Evolutionary conservation across 2,113 vertebrate genomes (phyloP), one percentile per base, ranked within the genome.

Genomic region (Synodontis membranacea): DNA sequence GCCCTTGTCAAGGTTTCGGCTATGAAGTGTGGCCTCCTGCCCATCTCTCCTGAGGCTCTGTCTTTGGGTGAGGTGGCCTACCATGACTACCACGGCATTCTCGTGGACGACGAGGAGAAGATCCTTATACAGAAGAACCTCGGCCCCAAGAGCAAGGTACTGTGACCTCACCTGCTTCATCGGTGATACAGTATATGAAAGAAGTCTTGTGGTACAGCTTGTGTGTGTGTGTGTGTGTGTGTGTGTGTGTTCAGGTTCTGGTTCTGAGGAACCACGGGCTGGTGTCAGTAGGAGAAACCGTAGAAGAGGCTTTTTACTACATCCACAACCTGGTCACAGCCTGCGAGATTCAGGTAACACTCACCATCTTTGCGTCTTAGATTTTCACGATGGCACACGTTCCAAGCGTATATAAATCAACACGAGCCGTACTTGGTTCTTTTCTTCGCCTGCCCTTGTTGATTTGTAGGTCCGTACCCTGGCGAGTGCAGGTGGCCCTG

Each of bases 271-370:
- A 99, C 84, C 98, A 99, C 3, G 98, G 98, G 50, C 93, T 99
- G 28, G 96, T 99, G 54, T 94, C 97, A 0, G 94, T 98, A 14
- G 98, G 98, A 14, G 97, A 97, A 93, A 99, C 96, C 0, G 95
- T 99, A 44, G 98, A 99, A 91, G 98, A 99, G 90, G 98, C 98
- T 68, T 99, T 99, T 92, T 98, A 97, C 92, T 98, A 99, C 87
- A 97, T 98, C 86, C 97, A 99, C 91, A 98, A 97, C 89, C 93
- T 99, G 85, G 96, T 99, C 86, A 96, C 96, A 4, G 98, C 98
- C 46, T 99, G 98, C 89, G 98, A 99, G 93, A 99, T 99, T 91
- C 98, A 99, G 97, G 98, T 99, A 94, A 11, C 54, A 23, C 34
- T 11, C 6, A 3, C 37, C 83, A 37, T 86, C 46, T 91, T 12